Conservation (phyloP, 2,797 vertebrate species). For the Poliocrania exsul region DNA sequence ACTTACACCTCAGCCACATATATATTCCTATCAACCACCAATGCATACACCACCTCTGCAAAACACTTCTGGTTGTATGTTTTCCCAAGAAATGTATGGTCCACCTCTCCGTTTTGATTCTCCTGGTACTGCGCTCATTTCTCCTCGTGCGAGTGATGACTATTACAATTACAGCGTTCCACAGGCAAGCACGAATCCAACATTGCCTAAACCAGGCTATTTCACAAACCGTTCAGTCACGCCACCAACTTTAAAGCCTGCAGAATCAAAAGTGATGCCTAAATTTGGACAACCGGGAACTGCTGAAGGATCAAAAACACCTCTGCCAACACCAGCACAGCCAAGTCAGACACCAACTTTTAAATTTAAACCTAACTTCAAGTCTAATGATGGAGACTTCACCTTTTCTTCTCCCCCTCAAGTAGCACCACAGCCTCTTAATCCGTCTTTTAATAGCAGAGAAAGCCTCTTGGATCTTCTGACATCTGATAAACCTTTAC, state of each 20-base stretch:
- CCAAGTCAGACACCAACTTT: conserved; percentile 82
- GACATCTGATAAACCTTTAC: conserved; percentile 88
- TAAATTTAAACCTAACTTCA: conserved; percentile 98
- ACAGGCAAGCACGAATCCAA: conserved; percentile 88
- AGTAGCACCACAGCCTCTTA: conserved; percentile 58
- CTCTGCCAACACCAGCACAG: conserved; percentile 77
- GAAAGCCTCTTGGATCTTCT: conserved; percentile 93
- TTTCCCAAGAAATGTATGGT: conserved; percentile 91
- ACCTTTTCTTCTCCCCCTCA: conserved; percentile 90
- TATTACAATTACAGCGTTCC: conserved; percentile 88
- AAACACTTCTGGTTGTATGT: conserved; percentile 88
- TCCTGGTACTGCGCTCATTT: conserved; percentile 87
- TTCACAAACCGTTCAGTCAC: conserved; percentile 90
- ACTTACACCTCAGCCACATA: conserved; percentile 91
- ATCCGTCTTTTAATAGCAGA: conserved; percentile 77
- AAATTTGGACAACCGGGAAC: conserved; percentile 84
- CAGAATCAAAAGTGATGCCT: conserved; percentile 84
- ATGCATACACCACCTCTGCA: conserved; percentile 93
- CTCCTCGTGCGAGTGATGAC: conserved; percentile 89
- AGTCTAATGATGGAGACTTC: conserved; percentile 97
- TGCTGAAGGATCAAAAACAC: conserved; percentile 83
- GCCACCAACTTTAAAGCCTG: conserved; percentile 79
- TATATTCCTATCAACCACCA: conserved; percentile 91
- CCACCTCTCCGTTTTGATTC: conserved; percentile 91
- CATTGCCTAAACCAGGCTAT: conserved; percentile 95